Conservation (phyloP, 2,888 invertebrate species). For the Tenthredo scrophulariae region DNA sequence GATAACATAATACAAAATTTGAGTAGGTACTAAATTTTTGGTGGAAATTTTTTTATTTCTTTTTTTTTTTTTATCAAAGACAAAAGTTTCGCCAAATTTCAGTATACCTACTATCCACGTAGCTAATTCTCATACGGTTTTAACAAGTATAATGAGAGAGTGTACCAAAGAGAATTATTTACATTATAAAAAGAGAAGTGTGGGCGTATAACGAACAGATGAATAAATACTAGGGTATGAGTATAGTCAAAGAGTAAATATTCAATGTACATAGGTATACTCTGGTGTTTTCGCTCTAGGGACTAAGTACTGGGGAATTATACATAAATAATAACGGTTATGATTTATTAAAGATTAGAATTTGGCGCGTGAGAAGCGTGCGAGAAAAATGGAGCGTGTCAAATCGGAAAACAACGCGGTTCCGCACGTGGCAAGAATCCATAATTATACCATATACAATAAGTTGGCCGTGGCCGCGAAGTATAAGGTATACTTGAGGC, state of each 20-base stretch:
- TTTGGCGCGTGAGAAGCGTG: conserved; percentile 22
- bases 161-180: neutral
- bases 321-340: neutral
- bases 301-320: neutral
- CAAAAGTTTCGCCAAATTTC: neutral
- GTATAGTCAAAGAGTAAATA: neutral
- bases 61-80: neutral
- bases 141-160: neutral
- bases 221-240: neutral
- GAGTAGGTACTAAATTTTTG: neutral
- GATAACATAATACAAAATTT: too few species aligned
- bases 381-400: conserved; percentile 31
- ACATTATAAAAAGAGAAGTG: neutral
- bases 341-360: conserved; percentile 20
- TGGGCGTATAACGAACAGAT: neutral
- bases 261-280: neutral
- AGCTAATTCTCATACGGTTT: too few species aligned
- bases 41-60: neutral
- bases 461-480: neutral
- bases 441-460: neutral
- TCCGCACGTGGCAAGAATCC: conserved; percentile 24
- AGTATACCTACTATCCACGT: too few species aligned
- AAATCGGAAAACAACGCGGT: conserved; percentile 23
- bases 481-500: neutral
- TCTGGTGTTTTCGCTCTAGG: neutral